A percentile compares a stretch with the other conserved stretches of the same genome.
phyloP scores from a whole-genome alignment of 1,140 invertebrate genomes.

The Drosophila ambigua region DNA sequence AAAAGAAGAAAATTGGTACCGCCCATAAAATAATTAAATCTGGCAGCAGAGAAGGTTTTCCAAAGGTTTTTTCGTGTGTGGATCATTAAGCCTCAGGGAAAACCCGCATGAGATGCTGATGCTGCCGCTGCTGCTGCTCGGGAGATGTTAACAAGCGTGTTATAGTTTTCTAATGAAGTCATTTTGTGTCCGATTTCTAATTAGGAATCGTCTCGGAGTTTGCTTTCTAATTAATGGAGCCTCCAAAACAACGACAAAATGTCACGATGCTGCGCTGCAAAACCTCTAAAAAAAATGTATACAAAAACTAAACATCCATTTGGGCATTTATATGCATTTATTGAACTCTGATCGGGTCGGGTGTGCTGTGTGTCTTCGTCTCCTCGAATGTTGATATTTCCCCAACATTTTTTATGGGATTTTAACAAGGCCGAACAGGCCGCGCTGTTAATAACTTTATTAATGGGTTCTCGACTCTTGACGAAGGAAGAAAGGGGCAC shows the following conservation, averaged over 20 bases:
- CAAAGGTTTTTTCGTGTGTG: neutral
- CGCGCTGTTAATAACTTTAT: slow-evolving; percentile 75
- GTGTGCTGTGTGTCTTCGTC: neutral
- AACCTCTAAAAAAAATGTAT: no score
- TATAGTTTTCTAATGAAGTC: slow-evolving; percentile 82
- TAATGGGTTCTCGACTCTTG: slow-evolving; percentile 40
- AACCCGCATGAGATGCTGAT: slow-evolving; percentile 42
- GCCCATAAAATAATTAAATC: slow-evolving; percentile 70
- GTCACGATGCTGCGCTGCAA: slow-evolving; percentile 41
- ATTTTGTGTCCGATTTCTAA: slow-evolving; percentile 68
- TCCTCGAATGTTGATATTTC: slow-evolving; percentile 60
- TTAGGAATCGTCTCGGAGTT: slow-evolving; percentile 53
- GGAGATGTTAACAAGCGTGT: slow-evolving; percentile 74
- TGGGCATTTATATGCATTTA: slow-evolving; percentile 75
- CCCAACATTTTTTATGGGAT: slow-evolving; percentile 70
- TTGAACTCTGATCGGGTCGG: slow-evolving; percentile 36
- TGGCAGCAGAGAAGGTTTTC: slow-evolving; percentile 27
- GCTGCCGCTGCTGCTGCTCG: slow-evolving; percentile 13
- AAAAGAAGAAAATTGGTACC: neutral
- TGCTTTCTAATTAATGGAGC: slow-evolving; percentile 76
- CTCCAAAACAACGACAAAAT: no score
- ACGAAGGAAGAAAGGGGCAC: neutral
- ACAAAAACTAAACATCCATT: no score
- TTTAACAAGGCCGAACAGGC: slow-evolving; percentile 62
- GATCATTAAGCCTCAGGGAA: slow-evolving; percentile 47